phyloP scores from a whole-genome alignment of 2,888 invertebrate species.

The Oeneis ivallda region DNA sequence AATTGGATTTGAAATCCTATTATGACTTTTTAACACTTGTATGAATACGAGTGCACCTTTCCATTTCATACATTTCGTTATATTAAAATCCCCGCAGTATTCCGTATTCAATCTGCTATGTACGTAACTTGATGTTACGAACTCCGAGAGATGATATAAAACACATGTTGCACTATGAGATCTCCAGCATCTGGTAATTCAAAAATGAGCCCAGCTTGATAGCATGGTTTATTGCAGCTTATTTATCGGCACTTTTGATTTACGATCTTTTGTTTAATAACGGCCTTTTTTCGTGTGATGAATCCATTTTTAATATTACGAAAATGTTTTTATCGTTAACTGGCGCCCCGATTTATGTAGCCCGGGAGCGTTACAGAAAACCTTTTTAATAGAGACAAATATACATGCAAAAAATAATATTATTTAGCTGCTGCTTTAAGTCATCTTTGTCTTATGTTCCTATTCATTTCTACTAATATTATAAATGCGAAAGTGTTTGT shows the following conservation, averaged over 20 bases:
- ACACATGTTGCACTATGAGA: conserved; percentile 73
- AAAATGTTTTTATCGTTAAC: conserved; percentile 15
- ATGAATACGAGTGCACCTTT: conserved; percentile 61
- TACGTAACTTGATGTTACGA: conserved; percentile 61
- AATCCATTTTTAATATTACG: conserved; percentile 29
- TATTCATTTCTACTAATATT: too few relatives aligned
- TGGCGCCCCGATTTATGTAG: background rate
- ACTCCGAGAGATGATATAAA: conserved; percentile 68
- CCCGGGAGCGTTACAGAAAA: background rate
- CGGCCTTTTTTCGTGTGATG: conserved; percentile 33
- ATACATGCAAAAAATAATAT: too few relatives aligned
- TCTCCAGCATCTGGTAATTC: conserved; percentile 66
- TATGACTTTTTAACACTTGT: conserved; percentile 74
- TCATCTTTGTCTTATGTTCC: too few relatives aligned
- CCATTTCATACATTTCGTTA: conserved; percentile 64
- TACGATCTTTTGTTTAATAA: conserved; percentile 53
- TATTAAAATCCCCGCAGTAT: conserved; percentile 69
- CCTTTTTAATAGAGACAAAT: background rate
- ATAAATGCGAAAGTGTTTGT: too few relatives aligned
- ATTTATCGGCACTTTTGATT: conserved; percentile 56
- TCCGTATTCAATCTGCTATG: conserved; percentile 70
- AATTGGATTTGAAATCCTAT: conserved; percentile 73
- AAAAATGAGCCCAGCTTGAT: conserved; percentile 69
- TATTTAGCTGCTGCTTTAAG: too few relatives aligned
- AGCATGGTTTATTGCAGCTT: conserved; percentile 61